These are phyloP conservation scores for Pterobdella sp. DNA, from an alignment of 2,888 invertebrate species.

Conservation along the genomic window DNA sequence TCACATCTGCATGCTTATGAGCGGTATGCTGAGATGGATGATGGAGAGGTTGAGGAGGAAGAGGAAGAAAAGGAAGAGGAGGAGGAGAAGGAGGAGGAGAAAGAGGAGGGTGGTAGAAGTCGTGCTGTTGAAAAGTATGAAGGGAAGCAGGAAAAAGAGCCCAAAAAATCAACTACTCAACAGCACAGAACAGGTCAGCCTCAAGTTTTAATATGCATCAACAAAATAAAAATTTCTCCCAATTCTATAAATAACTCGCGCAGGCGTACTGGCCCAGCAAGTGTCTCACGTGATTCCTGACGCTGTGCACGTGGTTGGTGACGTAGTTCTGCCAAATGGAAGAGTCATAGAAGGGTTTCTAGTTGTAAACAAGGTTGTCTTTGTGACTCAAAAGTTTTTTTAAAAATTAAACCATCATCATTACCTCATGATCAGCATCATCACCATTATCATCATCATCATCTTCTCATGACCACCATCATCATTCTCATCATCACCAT, in stretches of 20 bases:
- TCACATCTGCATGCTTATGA: slow-evolving; percentile 80
- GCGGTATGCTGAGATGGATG: slow-evolving; percentile 46
- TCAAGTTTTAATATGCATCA: too few relatives aligned
- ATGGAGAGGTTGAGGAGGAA: neutral
- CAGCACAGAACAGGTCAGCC: neutral
- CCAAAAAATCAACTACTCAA: neutral
- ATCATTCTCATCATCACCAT: neutral
- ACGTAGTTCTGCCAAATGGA: slow-evolving; percentile 76
- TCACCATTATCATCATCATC: neutral
- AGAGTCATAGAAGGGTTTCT: slow-evolving; percentile 82
- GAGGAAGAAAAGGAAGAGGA: neutral
- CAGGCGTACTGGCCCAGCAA: slow-evolving; percentile 92
- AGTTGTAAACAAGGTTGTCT: slow-evolving; percentile 83
- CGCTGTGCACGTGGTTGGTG: slow-evolving; percentile 81
- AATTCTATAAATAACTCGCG: slow-evolving; percentile 53
- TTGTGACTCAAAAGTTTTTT: neutral
- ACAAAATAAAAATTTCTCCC: too few relatives aligned
- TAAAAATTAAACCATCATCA: neutral
- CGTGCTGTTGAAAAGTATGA: slow-evolving; percentile 58
- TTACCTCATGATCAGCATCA: neutral
- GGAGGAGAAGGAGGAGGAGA: neutral
- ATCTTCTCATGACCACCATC: neutral
- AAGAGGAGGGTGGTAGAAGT: neutral
- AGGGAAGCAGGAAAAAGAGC: neutral
- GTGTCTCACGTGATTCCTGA: slow-evolving; percentile 84